Conservation (phyloP, 2,113 vertebrate species). For the Sprattus sprattus region DNA sequence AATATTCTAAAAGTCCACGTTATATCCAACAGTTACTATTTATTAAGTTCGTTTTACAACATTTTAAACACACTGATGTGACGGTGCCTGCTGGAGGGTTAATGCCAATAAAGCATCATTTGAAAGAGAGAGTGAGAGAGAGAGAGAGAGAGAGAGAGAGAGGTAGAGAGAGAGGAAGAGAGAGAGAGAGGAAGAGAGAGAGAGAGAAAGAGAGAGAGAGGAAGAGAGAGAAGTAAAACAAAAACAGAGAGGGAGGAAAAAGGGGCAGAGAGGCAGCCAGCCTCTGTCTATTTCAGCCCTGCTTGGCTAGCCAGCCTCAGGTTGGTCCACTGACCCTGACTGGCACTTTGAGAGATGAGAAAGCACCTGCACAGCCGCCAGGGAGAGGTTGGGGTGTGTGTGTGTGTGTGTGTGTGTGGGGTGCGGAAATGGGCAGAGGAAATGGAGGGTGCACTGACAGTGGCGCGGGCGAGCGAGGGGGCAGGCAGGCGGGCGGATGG, state of each 20-base stretch:
- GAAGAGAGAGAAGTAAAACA: background rate
- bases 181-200: background rate
- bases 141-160: background rate
- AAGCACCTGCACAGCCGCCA: background rate
- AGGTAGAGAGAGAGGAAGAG: background rate
- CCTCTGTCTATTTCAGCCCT: background rate
- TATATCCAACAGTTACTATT: too few species aligned
- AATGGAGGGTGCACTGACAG: slow-evolving; percentile 48
- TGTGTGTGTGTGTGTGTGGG: background rate
- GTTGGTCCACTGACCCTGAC: background rate
- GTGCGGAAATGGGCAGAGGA: slow-evolving; percentile 43
- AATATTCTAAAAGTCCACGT: too few species aligned
- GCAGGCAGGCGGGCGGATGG: slow-evolving; percentile 26
- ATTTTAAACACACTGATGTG: too few species aligned
- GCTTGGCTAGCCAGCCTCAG: background rate
- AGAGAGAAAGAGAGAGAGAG: slow-evolving; percentile 20
- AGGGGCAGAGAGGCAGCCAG: too few species aligned
- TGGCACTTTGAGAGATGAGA: background rate
- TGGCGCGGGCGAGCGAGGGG: slow-evolving; percentile 17
- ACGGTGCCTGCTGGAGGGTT: too few species aligned
- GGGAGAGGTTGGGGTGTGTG: background rate
- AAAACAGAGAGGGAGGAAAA: slow-evolving; percentile 15
- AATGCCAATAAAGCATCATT: too few species aligned
- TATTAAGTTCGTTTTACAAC: too few species aligned
- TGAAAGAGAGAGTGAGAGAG: background rate